Evolutionary conservation across 2,888 invertebrate species (phyloP), one percentile per base, ranked within the genome.

Genomic region (Myopa testacea): DNA sequence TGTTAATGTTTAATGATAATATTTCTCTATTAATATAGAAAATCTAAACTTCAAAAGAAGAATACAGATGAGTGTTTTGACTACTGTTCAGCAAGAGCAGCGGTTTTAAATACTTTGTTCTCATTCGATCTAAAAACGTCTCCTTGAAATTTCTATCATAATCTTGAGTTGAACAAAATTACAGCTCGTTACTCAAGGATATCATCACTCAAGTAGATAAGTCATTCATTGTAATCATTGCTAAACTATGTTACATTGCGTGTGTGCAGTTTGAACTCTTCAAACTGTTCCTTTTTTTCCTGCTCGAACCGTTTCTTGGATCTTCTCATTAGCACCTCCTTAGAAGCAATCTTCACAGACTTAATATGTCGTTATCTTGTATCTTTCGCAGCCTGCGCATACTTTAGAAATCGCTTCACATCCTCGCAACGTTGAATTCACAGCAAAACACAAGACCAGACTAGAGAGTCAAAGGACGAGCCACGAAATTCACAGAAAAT

Each of bases 401-500:
- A 60, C 55, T 68, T 68, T 38, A 58, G 58, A 68, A 68, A 68
- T 75, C 58, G n/a, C 19, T 12, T 55, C 60, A 75, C 67, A 75
- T 58, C 55, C 58, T 4, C 19, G 14, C 52, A 55, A 52, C n/a
- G n/a, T 34, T 6, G 37, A 19, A 26, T 70, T 34, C 26, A 4
- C 52, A 52, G 19, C 14, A 16, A 55, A 70, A 2, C 10, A 50
- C 12, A 34, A 26, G 12, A 14, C 6, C 19, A 14, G 19, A 62
- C 60, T 72, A 37, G 26, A 58, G 40, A n/a, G 58, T 16, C 12
- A 55, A 68, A 58, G 40, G 19, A 26, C 38, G 60, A 14, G 55
- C 14, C 69, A 75, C 69, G 69, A 40, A 75, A 69, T 58, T 69
- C 68, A 60, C 68, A 84, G 85, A 82, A 83, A 84, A 80, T 82